phyloP scores from a whole-genome alignment of 2,113 vertebrate species.

The Vidua macroura region DNA sequence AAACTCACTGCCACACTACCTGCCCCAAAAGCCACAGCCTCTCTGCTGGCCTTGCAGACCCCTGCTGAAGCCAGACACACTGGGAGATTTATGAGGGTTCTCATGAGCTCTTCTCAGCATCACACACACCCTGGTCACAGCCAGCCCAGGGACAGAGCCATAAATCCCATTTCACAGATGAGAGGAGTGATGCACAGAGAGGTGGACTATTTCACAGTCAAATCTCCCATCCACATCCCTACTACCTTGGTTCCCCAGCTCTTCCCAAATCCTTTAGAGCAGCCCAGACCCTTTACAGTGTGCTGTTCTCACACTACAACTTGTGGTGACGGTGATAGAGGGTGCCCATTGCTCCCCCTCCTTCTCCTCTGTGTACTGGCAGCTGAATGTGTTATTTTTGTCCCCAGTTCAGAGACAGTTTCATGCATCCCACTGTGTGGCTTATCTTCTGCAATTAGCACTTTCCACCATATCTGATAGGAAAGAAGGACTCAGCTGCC shows the following conservation, averaged over 20 bases:
- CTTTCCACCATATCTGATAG: conserved; percentile 9
- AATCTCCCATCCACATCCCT: background rate
- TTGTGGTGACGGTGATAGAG: rapidly evolving
- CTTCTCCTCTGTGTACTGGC: background rate
- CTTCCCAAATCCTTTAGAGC: background rate
- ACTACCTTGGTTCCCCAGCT: background rate
- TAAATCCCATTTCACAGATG: background rate
- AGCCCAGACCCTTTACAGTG: too few relatives aligned
- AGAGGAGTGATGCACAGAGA: background rate
- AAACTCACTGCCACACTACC: background rate
- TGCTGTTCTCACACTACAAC: rapidly evolving
- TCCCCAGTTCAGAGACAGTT: conserved; percentile 15
- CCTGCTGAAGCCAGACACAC: background rate
- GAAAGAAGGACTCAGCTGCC: conserved; percentile 17
- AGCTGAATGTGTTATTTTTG: background rate
- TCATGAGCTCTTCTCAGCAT: background rate
- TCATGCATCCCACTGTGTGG: conserved; percentile 1
- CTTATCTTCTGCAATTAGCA: conserved; percentile 66
- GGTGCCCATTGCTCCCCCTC: background rate
- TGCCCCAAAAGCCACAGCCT: background rate
- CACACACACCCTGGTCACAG: background rate
- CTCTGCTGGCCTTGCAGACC: background rate
- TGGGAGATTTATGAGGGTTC: background rate
- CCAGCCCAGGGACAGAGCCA: background rate
- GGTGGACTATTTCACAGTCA: background rate